Conservation (phyloP, 2,888 invertebrate genomes). For the Lithophane semibrunnea region DNA sequence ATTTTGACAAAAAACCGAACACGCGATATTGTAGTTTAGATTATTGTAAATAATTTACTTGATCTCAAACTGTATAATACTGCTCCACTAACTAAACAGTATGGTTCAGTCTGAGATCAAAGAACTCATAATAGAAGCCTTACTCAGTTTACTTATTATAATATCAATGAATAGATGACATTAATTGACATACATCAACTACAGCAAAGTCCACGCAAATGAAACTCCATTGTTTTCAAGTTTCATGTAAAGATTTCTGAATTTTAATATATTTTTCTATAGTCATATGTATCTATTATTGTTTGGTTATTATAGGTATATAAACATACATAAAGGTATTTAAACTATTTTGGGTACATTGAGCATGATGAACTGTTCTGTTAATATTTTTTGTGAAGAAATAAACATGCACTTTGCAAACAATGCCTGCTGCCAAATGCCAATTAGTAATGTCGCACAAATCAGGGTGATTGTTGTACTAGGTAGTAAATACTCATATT, state of each 20-base stretch:
- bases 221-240: slow-evolving; percentile 3
- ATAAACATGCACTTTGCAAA: not conserved
- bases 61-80: not conserved
- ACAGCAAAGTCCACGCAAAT: not conserved
- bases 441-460: not conserved
- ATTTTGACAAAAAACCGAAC: not conserved
- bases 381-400: not conserved
- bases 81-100: not conserved
- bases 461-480: not conserved
- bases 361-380: not conserved
- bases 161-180: slow-evolving; percentile 10
- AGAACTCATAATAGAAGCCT: slow-evolving; percentile 16
- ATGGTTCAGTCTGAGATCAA: slow-evolving; percentile 10
- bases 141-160: not conserved
- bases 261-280: not conserved
- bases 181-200: slow-evolving; percentile 11
- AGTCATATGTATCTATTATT: not conserved
- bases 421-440: not conserved
- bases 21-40: not conserved
- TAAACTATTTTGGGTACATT: not conserved
- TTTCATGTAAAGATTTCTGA: not conserved
- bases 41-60: slow-evolving; percentile 3
- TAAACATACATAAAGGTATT: too few species aligned
- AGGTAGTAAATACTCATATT: not conserved
- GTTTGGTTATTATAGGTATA: not conserved